A percentile compares a stretch with the other conserved stretches of the same genome.
Conservation (phyloP, 2,113 vertebrate genomes). For the Cheirogaleus medius region DNA sequence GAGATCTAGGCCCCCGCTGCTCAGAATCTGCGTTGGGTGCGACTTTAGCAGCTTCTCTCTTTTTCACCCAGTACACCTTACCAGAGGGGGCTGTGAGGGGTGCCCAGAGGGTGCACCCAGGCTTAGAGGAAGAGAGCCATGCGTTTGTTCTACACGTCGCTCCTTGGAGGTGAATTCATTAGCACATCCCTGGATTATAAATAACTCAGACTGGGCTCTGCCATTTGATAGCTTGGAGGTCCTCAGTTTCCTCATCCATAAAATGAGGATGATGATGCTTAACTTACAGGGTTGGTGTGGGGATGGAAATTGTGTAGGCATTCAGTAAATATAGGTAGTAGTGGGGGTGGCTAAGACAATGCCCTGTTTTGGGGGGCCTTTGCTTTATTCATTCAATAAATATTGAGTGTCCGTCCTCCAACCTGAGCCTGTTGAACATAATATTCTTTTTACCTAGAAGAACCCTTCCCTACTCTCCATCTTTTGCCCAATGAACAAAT, state of each 20-base stretch:
- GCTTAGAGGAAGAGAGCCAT: neutral
- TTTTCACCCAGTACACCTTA: neutral
- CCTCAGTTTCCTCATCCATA: neutral
- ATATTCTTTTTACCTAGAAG: neutral
- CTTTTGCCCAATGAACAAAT: neutral
- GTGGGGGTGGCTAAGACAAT: too few species aligned
- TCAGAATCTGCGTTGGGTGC: accelerated
- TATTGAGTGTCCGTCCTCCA: accelerated
- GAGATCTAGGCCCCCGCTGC: too few species aligned
- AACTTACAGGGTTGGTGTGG: neutral
- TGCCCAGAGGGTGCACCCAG: neutral
- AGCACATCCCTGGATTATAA: neutral
- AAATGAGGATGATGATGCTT: neutral
- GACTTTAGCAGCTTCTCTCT: neutral
- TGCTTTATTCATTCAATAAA: neutral
- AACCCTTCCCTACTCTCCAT: neutral
- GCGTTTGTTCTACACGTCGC: neutral
- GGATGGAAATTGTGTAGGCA: accelerated
- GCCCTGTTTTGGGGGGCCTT: neutral
- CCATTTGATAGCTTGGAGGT: neutral
- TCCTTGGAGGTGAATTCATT: neutral
- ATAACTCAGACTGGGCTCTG: neutral
- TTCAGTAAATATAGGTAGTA: neutral
- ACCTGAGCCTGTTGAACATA: neutral
- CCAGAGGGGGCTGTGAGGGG: neutral